Conservation (phyloP, 2,888 invertebrate genomes). For the Sabatieria punctata region DNA sequence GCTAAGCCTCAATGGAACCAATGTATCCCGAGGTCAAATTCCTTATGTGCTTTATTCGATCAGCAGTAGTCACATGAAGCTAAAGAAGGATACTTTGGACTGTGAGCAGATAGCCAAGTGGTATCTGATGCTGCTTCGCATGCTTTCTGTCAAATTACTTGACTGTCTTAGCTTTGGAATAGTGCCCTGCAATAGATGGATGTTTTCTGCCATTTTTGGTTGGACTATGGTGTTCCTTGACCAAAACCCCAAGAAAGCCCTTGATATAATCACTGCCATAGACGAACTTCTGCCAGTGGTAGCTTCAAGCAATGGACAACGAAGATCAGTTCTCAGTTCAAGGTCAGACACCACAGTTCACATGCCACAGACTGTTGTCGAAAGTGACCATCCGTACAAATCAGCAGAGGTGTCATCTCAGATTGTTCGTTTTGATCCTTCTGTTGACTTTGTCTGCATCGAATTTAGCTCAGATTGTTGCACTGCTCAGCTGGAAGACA, state of each 20-base stretch:
- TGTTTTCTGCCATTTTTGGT: slow-evolving; percentile 17
- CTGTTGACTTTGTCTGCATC: slow-evolving; percentile 73
- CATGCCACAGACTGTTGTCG: slow-evolving; percentile 30
- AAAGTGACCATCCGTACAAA: slow-evolving; percentile 89
- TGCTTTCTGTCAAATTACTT: slow-evolving; percentile 16
- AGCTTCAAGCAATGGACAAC: not conserved
- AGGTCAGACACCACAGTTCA: not conserved
- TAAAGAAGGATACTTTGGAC: not conserved
- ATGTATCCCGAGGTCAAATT: slow-evolving; percentile 78
- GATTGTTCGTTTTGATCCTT: slow-evolving; percentile 61
- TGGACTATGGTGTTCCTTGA: slow-evolving; percentile 23
- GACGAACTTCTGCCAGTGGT: slow-evolving; percentile 9
- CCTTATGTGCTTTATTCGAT: slow-evolving; percentile 67
- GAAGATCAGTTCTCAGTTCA: not conserved
- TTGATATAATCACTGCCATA: slow-evolving; percentile 6
- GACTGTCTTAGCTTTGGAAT: not conserved
- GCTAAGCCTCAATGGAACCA: slow-evolving; percentile 88
- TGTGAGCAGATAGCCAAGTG: not conserved
- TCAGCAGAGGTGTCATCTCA: slow-evolving; percentile 37
- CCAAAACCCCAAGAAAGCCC: not conserved
- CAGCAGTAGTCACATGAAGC: too few species aligned
- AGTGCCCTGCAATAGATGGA: not conserved
- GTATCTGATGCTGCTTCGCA: slow-evolving; percentile 16
- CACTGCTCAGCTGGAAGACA: slow-evolving; percentile 82
- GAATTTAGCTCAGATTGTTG: slow-evolving; percentile 83